Percentiles rank a stretch among this genome's conserved stretches.
Evolutionary conservation across 2,113 vertebrate species (phyloP).

Genomic region (Elanus axillaris): DNA sequence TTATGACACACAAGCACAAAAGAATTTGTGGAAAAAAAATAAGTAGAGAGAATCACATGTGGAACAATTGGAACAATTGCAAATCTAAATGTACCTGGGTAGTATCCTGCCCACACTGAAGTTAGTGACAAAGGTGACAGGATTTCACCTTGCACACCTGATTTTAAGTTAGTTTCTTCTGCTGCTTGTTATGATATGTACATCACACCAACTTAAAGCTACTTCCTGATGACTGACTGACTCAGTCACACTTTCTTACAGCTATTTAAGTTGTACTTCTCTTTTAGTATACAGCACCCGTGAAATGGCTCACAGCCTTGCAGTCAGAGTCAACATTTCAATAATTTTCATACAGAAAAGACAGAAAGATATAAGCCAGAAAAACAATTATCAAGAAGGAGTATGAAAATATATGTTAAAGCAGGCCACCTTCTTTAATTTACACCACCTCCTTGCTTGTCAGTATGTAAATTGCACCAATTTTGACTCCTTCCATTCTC

Average conservation of each 20-base stretch:
- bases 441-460: conserved; percentile 5
- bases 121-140: neutral
- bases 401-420: neutral
- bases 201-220: neutral
- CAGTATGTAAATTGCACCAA: conserved; percentile 4
- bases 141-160: neutral
- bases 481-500: conserved; percentile 33
- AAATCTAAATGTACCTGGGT: neutral
- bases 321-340: neutral
- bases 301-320: neutral
- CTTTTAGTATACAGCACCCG: neutral
- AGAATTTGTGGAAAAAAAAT: neutral
- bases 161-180: neutral
- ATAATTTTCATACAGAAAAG: neutral
- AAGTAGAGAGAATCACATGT: neutral
- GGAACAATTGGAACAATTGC: neutral
- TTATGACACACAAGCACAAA: neutral
- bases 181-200: neutral
- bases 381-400: neutral
- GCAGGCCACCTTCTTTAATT: neutral
- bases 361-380: neutral
- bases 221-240: neutral
- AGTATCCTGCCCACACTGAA: neutral
- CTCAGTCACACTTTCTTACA: neutral
- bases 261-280: neutral